phyloP scores from a whole-genome alignment of 2,113 vertebrate species.

The Rallus limicola region DNA sequence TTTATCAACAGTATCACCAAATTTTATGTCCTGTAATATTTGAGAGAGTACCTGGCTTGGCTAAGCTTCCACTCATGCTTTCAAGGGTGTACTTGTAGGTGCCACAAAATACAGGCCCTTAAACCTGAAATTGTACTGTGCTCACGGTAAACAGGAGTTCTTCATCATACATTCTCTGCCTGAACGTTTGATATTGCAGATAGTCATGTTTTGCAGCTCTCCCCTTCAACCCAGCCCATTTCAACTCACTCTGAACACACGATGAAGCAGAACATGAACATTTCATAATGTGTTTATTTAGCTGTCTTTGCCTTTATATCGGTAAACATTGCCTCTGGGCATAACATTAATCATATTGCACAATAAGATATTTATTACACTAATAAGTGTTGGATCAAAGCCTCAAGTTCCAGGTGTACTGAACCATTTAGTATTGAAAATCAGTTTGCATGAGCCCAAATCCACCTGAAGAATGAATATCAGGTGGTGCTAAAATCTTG shows the following conservation, averaged over 20 bases:
- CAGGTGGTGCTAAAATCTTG: neutral
- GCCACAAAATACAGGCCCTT: neutral
- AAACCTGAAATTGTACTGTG: neutral
- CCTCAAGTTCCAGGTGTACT: neutral
- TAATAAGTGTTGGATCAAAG: neutral
- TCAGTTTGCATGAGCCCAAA: neutral
- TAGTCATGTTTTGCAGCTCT: neutral
- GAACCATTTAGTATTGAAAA: neutral
- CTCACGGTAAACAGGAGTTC: neutral
- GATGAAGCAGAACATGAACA: neutral
- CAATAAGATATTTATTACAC: neutral
- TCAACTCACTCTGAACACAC: neutral
- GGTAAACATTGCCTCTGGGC: neutral
- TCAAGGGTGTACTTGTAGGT: neutral
- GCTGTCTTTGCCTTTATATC: neutral
- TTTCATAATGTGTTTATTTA: neutral
- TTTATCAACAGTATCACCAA: neutral
- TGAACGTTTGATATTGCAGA: neutral
- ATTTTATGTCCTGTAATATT: neutral
- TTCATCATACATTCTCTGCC: fast-evolving
- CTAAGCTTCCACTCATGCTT: neutral
- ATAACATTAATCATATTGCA: neutral
- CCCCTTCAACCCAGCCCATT: neutral
- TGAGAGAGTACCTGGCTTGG: neutral
- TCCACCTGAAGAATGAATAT: neutral